phyloP scores from a whole-genome alignment of 2,797 vertebrate genomes.

The Paratrypauchen microcephalus region DNA sequence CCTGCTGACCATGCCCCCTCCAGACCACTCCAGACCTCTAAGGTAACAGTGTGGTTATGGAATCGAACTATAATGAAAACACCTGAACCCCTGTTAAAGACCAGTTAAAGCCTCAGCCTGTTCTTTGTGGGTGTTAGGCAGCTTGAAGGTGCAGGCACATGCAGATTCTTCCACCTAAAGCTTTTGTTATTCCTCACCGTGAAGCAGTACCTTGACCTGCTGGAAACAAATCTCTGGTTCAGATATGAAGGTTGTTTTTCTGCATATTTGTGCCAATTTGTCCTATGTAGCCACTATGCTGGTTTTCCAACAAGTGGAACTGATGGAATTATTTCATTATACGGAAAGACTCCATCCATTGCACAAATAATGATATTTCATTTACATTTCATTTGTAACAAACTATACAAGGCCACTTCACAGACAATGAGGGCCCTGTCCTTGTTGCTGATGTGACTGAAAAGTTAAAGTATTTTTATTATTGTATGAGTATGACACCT shows the following conservation, averaged over 20 bases:
- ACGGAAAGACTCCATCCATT: not conserved
- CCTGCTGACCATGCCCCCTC: not conserved
- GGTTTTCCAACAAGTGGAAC: not conserved
- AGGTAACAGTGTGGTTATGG: not conserved
- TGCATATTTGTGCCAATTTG: not conserved
- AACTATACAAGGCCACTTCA: not conserved
- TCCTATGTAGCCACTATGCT: not conserved
- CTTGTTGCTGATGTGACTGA: not conserved
- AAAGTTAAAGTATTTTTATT: no score
- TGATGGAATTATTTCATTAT: not conserved
- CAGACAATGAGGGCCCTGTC: not conserved
- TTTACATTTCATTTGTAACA: no score
- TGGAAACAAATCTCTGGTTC: not conserved
- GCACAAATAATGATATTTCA: not conserved
- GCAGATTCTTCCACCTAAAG: constrained; percentile 5
- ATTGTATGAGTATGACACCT: no score
- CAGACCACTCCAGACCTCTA: not conserved
- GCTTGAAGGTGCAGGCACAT: not conserved
- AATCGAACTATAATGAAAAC: not conserved
- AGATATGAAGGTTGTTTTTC: not conserved
- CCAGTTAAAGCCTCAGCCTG: no score
- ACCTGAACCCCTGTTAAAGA: not conserved
- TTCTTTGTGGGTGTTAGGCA: not conserved
- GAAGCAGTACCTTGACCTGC: not conserved
- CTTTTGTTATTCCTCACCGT: constrained; percentile 2